A percentile compares a stretch with the other conserved stretches of the same genome.
Evolutionary conservation across 2,797 vertebrate species (phyloP).

Genomic region (Acanthurus lineatus): DNA sequence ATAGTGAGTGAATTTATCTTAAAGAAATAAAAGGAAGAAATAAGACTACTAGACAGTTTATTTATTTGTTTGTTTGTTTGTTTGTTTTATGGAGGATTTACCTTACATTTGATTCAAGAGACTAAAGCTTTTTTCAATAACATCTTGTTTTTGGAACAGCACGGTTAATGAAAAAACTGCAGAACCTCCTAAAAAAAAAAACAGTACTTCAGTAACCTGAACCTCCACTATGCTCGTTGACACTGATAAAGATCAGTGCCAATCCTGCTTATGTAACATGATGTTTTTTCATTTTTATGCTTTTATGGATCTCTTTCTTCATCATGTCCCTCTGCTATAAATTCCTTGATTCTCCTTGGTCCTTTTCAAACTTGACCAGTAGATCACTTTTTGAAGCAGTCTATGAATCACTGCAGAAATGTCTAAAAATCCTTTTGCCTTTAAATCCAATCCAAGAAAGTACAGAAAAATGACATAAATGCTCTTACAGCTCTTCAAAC

Average conservation of each 20-base stretch:
- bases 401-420: neutral
- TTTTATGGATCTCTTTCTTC: neutral
- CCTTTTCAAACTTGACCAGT: neutral
- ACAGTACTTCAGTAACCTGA: no score
- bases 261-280: neutral
- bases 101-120: neutral
- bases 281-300: neutral
- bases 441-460: neutral
- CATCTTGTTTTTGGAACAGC: neutral
- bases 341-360: neutral
- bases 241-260: neutral
- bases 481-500: neutral
- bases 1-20: neutral
- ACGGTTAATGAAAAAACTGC: neutral
- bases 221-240: neutral
- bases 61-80: neutral
- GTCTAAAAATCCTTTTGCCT: neutral
- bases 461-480: neutral
- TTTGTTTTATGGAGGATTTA: neutral
- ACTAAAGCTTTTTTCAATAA: neutral
- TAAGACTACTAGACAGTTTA: neutral
- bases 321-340: neutral
- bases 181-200: neutral
- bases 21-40: neutral
- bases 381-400: neutral